These are phyloP conservation scores for Saguinus midas DNA, from an alignment of 2,113 vertebrate genomes.

Conservation along the genomic window DNA sequence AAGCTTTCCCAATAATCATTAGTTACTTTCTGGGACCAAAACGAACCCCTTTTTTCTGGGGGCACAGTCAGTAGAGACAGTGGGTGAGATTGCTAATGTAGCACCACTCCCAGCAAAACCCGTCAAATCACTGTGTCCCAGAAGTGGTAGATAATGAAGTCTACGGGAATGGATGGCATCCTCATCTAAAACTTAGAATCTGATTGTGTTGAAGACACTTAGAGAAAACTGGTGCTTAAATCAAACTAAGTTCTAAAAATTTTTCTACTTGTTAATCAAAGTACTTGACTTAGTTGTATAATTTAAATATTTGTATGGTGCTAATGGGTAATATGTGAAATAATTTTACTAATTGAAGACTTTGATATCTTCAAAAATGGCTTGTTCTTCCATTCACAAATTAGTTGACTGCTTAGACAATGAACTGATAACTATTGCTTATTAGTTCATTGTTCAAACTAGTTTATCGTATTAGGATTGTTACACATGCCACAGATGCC, in stretches of 20 bases:
- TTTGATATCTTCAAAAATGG: neutral
- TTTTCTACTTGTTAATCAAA: neutral
- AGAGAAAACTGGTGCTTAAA: neutral
- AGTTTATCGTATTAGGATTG: neutral
- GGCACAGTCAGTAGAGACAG: neutral
- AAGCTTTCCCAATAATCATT: neutral
- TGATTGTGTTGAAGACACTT: neutral
- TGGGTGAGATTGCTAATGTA: neutral
- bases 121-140: neutral
- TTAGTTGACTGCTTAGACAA: neutral
- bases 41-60: neutral
- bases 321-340: neutral
- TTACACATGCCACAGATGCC: neutral
- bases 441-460: too few relatives aligned
- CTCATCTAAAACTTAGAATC: neutral
- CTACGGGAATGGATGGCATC: neutral
- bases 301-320: neutral
- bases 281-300: neutral
- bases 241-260: neutral
- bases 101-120: neutral
- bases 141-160: neutral
- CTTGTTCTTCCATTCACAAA: neutral
- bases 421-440: too few relatives aligned
- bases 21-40: neutral
- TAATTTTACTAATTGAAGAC: neutral